These are phyloP conservation scores for Hyles euphorbiae DNA, from an alignment of 1,140 invertebrate genomes.

Conservation along the genomic window DNA sequence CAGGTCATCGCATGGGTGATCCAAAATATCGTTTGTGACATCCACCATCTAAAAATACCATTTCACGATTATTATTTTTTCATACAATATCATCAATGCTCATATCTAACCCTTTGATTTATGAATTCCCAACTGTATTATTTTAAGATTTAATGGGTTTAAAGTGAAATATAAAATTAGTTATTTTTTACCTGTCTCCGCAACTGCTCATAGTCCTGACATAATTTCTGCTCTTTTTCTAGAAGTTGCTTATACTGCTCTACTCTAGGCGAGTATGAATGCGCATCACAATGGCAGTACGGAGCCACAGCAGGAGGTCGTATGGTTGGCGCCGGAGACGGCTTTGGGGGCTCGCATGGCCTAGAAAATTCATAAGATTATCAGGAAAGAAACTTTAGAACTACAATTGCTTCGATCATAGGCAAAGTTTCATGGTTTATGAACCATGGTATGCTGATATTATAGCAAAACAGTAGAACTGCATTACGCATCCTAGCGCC, in stretches of 20 bases:
- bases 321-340: conserved; percentile 37
- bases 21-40: conserved; percentile 75
- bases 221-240: conserved; percentile 75
- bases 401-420: no score
- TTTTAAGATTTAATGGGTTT: no score
- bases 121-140: no score
- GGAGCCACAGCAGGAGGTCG: conserved; percentile 65
- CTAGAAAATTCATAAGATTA: conserved; percentile 28
- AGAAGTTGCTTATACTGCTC: conserved; percentile 77
- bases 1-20: conserved; percentile 75
- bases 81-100: no score
- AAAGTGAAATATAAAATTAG: no score
- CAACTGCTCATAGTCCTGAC: conserved; percentile 70
- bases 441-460: background rate
- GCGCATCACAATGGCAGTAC: conserved; percentile 75
- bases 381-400: background rate
- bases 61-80: no score
- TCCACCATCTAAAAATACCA: conserved; percentile 71
- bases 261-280: conserved; percentile 72
- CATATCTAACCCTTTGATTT: no score
- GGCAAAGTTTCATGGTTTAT: background rate
- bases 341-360: conserved; percentile 73
- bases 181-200: conserved; percentile 53
- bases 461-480: no score
- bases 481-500: no score